Conservation (phyloP, 1,140 invertebrate genomes). For the Portunus trituberculatus region DNA sequence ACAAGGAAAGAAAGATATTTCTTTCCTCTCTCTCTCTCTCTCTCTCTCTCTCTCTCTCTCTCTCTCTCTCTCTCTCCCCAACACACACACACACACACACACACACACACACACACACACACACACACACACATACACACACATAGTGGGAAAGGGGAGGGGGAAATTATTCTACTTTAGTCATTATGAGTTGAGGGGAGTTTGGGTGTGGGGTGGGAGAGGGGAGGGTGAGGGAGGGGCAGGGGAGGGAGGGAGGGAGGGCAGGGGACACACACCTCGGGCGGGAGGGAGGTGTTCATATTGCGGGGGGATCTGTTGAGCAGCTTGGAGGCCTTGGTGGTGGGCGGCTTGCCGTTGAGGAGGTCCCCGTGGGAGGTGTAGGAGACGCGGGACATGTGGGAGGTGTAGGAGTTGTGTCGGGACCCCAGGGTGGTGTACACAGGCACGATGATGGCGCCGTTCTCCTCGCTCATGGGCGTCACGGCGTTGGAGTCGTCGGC, state of each 20-base stretch:
- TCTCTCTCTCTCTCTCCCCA: neutral
- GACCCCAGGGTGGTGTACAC: conserved; percentile 87
- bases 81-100: neutral
- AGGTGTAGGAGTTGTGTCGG: conserved; percentile 95
- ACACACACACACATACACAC: neutral
- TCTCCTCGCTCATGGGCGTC: conserved; percentile 98
- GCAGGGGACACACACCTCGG: conserved; percentile 73
- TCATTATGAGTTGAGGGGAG: neutral
- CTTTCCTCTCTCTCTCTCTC: neutral
- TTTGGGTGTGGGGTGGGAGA: neutral
- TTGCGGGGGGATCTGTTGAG: conserved; percentile 85
- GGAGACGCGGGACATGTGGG: conserved; percentile 93
- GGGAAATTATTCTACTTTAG: too few relatives aligned
- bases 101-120: too few relatives aligned
- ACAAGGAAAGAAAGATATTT: neutral
- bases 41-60: conserved; percentile 14
- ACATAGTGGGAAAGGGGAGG: too few relatives aligned
- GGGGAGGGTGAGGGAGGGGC: neutral
- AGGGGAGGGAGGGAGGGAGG: conserved; percentile 23
- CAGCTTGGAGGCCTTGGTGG: conserved; percentile 92
- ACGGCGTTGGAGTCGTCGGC: conserved; percentile 98
- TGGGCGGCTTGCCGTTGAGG: conserved; percentile 86
- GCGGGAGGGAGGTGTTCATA: conserved; percentile 77
- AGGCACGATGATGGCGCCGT: conserved; percentile 95
- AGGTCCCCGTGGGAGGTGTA: conserved; percentile 96